Evolutionary conservation across 2,888 invertebrate genomes (phyloP), one percentile per base, ranked within the genome.

Genomic region (Hypomecis atomaria): DNA sequence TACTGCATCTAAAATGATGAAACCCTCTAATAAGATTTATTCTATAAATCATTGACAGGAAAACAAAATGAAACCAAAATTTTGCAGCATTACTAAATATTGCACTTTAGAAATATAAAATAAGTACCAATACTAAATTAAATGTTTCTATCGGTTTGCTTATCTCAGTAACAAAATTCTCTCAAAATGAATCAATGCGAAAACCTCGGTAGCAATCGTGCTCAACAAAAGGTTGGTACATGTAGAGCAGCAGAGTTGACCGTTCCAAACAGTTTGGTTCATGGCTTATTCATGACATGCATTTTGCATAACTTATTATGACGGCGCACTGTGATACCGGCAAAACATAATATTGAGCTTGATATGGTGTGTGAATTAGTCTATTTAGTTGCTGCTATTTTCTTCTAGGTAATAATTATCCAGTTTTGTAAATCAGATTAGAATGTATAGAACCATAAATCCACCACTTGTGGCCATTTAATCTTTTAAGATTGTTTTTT

Each of bases 221-320:
- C 56, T 44, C 34, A 47, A 68, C 69, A 69, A 70, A 66, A 59
- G 62, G 40, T 58, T 61, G 55, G 58, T 52, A 65, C 66, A 72
- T 70, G 61, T 70, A 67, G 72, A 72, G 66, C 72, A 70, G 58
- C 62, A 69, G 63, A 66, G n/a, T n/a, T 69, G 72, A 72, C 72
- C 70, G 70, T 65, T 70, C 66, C 67, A 56, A 72, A 70, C 69
- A 68, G 70, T 72, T 72, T 63, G 67, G 59, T 66, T 69, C 72
- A 72, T 70, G 70, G 67, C 70, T 72, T 72, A 72, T 72, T 70
- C 72, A 70, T 55, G 61, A 40, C 13, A 62, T 49, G 61, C 69
- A 66, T 66, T 72, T 69, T 67, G 69, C 69, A 70, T 70, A 66
- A 69, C 66, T 72, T 67, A 72, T 65, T 67, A 72, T 70, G 69